Base-by-base conservation (phyloP, 37 sponge, comb jelly and placozoan species). In the Agelas oroides region DNA sequence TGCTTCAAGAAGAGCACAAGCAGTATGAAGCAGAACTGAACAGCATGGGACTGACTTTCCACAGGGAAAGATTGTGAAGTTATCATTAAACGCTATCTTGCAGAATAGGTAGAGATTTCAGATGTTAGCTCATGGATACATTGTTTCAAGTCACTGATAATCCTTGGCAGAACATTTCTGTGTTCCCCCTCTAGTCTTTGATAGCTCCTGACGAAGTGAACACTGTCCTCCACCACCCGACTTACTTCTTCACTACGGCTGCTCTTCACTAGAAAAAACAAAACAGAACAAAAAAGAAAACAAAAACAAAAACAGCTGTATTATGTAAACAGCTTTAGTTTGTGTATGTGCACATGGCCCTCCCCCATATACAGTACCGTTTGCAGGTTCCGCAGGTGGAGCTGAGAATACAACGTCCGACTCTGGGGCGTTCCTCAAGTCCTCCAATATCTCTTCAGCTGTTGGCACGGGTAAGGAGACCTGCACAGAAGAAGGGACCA, bases 31-130 rank as follows among this genome's bases (percentile, higher is more conserved):
- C 59, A 23, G 91, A 90, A 75, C 68, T 90, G 6, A 67, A 85
- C 24, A 54, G 27, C 27, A 76, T 84, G 65, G 91, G 91, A 36
- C 76, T 90, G n/a, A 55, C 91, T 27, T 69, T 84, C 24, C 71
- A 84, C 58, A 90, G 66, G 56, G 91, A 90, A 38, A 79, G 91
- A 70, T 38, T 81, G 37, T 90, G 38, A 77, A 12, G 46, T 46
- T 46, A 46, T 12, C 19, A 17, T 65, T 67, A 66, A 52, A 25
- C 30, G 53, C 25, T 67, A 37, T 75, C 46, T 27, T 28, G 32
- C 53, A n/a, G 68, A 65, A 13, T 6, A 31, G 32, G 58, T 24
- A 23, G 57, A 35, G 1, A 62, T 56, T 21, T 46, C 40, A 28
- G 52, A 34, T 58, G 55, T 77, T 25, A 70, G 56, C 34, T 77